Conservation (phyloP, 2,113 vertebrate species). For the Psittacula cyanocephala region DNA sequence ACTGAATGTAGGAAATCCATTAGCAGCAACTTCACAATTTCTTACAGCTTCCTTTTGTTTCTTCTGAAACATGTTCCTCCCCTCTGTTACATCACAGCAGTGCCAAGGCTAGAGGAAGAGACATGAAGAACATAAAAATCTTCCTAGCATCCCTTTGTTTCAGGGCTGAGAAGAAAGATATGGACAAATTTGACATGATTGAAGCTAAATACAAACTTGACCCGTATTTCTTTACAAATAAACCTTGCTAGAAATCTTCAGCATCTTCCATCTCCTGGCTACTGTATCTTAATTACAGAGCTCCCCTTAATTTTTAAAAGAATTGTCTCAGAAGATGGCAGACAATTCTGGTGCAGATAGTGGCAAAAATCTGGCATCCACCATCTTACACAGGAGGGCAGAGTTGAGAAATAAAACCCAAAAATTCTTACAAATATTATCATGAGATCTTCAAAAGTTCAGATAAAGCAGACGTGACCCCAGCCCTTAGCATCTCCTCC, state of each 20-base stretch:
- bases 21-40: background rate
- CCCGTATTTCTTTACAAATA: background rate
- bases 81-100: background rate
- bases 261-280: background rate
- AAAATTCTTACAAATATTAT: background rate
- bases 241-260: background rate
- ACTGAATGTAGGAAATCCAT: background rate
- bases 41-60: background rate
- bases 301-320: background rate
- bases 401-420: background rate
- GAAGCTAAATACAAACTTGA: background rate
- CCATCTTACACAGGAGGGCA: background rate
- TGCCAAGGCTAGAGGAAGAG: background rate
- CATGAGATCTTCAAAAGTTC: background rate
- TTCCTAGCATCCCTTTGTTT: background rate
- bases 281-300: background rate
- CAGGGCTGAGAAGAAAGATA: background rate
- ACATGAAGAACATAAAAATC: background rate
- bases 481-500: background rate
- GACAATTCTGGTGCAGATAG: background rate
- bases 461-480: background rate
- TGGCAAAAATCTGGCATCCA: background rate
- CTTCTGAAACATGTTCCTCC: background rate
- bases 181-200: background rate
- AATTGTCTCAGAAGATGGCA: background rate